These are phyloP conservation scores for Eurytoma adleriae DNA, from an alignment of 2,888 invertebrate species.

Conservation along the genomic window DNA sequence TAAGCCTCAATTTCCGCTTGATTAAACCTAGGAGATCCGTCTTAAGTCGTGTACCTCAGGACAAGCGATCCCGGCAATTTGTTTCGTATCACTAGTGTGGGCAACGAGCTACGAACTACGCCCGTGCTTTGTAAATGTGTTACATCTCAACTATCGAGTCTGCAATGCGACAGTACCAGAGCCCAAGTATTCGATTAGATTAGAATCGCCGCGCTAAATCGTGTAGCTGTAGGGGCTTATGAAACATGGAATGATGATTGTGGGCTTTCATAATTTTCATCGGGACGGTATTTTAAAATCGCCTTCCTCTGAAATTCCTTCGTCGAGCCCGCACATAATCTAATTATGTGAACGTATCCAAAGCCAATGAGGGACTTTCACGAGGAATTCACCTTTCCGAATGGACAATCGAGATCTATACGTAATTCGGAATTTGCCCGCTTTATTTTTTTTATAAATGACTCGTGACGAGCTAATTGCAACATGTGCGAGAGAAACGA, in stretches of 20 bases:
- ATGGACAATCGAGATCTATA: background rate
- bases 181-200: slow-evolving; percentile 43
- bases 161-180: slow-evolving; percentile 16
- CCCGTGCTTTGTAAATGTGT: slow-evolving; percentile 18
- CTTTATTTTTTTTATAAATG: too few species aligned
- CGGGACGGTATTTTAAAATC: background rate
- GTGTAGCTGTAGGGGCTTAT: slow-evolving; percentile 30
- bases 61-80: slow-evolving; percentile 11
- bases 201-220: slow-evolving; percentile 14
- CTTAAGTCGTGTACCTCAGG: background rate
- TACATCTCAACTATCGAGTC: slow-evolving; percentile 21
- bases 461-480: too few species aligned
- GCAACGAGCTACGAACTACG: background rate
- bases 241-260: background rate
- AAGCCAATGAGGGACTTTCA: slow-evolving; percentile 24
- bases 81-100: slow-evolving; percentile 22
- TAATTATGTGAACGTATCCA: slow-evolving; percentile 12
- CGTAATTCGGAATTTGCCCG: too few species aligned
- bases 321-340: background rate
- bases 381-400: background rate
- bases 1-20: slow-evolving; percentile 27
- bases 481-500: too few species aligned
- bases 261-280: slow-evolving; percentile 31
- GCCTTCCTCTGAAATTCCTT: background rate
- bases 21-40: background rate